These are phyloP conservation scores for Eubasilissa regina DNA, from an alignment of 1,140 invertebrate species.

Conservation along the genomic window DNA sequence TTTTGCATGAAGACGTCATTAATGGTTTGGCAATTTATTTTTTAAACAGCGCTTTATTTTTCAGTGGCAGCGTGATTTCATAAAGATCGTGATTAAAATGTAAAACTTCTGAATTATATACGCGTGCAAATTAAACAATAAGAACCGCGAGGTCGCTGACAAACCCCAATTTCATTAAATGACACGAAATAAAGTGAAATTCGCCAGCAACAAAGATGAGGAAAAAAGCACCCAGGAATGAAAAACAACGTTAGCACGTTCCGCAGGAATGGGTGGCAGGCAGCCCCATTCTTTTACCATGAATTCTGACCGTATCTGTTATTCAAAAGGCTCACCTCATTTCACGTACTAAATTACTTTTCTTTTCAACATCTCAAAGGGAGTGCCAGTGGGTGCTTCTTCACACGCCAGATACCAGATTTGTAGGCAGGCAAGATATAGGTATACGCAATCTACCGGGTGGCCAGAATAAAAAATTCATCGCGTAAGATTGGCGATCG, in stretches of 20 bases:
- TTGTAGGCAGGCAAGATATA: not conserved
- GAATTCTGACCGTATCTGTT: slow-evolving; percentile 11
- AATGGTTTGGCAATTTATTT: too few species aligned
- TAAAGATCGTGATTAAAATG: too few species aligned
- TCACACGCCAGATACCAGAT: slow-evolving; percentile 11
- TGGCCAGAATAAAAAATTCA: slow-evolving; percentile 1
- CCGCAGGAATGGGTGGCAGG: not conserved
- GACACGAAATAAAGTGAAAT: slow-evolving; percentile 9
- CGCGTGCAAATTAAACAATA: not conserved
- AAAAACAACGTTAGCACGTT: slow-evolving; percentile 1
- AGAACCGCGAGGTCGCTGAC: not conserved
- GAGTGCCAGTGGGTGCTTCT: slow-evolving; percentile 4
- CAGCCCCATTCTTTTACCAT: not conserved
- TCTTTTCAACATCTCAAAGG: slow-evolving; percentile 12
- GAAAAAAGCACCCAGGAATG: not conserved
- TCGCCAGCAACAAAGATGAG: not conserved
- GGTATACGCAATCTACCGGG: not conserved
- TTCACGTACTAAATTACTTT: slow-evolving; percentile 24
- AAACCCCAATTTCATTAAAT: slow-evolving; percentile 12
- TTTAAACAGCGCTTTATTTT: too few species aligned
- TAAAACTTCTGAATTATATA: not conserved
- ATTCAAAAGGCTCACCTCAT: slow-evolving; percentile 18
- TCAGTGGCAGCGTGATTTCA: too few species aligned
- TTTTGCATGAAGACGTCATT: too few species aligned
- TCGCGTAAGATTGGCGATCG: not conserved